These are phyloP conservation scores for Amorpha juglandis DNA, from an alignment of 2,888 invertebrate species.

Conservation along the genomic window DNA sequence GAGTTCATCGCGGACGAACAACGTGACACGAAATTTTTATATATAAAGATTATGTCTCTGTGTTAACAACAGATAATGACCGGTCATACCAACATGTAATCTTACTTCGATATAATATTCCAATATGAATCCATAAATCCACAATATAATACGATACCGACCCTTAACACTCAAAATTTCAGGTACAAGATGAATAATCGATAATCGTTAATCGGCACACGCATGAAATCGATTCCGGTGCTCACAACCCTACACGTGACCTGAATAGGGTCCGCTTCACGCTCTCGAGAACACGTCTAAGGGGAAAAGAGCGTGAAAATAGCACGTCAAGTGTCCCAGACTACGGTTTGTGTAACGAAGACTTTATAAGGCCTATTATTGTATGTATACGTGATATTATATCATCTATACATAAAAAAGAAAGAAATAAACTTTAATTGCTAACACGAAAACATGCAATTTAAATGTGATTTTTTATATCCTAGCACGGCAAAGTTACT, in stretches of 20 bases:
- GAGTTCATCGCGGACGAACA: too few relatives aligned
- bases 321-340: slow-evolving; percentile 4
- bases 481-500: too few relatives aligned
- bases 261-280: background rate
- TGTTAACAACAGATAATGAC: too few relatives aligned
- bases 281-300: slow-evolving; percentile 4
- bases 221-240: background rate
- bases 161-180: background rate
- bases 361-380: background rate
- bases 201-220: slow-evolving; percentile 9
- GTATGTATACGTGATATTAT: background rate
- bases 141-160: background rate
- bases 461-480: too few relatives aligned
- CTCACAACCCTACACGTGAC: slow-evolving; percentile 5
- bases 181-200: slow-evolving; percentile 15
- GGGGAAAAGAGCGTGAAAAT: slow-evolving; percentile 11
- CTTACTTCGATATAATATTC: too few relatives aligned
- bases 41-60: too few relatives aligned
- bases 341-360: background rate
- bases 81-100: too few relatives aligned
- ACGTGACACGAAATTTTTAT: too few relatives aligned
- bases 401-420: too few relatives aligned
- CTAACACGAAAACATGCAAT: too few relatives aligned
- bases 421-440: too few relatives aligned
- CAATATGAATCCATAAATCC: background rate